phyloP scores from a whole-genome alignment of 2,797 vertebrate genomes.

The Tenualosa thibaudeaui region DNA sequence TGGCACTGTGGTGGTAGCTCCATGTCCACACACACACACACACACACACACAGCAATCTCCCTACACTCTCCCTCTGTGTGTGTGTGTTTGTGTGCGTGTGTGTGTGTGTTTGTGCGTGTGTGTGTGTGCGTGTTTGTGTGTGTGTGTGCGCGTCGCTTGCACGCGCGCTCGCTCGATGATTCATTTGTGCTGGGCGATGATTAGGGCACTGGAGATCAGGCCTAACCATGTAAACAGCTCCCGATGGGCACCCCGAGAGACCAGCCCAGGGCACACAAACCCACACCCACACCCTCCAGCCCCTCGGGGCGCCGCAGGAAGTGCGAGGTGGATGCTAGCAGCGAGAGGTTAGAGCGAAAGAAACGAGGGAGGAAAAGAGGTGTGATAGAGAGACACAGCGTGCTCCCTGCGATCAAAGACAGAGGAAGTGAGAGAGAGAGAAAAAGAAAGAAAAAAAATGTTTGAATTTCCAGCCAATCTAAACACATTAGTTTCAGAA shows the following conservation, averaged over 20 bases:
- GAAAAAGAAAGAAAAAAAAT: neutral
- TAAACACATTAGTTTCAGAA: conserved; percentile 60
- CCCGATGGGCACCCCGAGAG: conserved; percentile 65
- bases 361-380: conserved; percentile 45
- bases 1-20: neutral
- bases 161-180: conserved; percentile 28
- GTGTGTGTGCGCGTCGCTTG: neutral
- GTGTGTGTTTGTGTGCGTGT: conserved; percentile 42
- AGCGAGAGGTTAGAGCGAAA: conserved; percentile 60
- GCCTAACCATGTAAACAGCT: conserved; percentile 75
- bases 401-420: conserved; percentile 66
- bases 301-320: neutral
- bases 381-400: conserved; percentile 61
- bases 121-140: conserved; percentile 42
- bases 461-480: conserved; percentile 57
- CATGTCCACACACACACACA: neutral
- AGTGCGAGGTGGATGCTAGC: conserved; percentile 27
- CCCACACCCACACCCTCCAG: neutral
- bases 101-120: conserved; percentile 28
- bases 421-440: conserved; percentile 39
- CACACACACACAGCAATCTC: neutral
- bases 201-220: conserved; percentile 71
- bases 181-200: conserved; percentile 48
- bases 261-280: conserved; percentile 46
- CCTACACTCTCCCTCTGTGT: conserved; percentile 22